Percentiles rank a stretch among this genome's conserved stretches.
Evolutionary conservation across 2,797 vertebrate species (phyloP).

Genomic region (Clarias laeviceps): DNA sequence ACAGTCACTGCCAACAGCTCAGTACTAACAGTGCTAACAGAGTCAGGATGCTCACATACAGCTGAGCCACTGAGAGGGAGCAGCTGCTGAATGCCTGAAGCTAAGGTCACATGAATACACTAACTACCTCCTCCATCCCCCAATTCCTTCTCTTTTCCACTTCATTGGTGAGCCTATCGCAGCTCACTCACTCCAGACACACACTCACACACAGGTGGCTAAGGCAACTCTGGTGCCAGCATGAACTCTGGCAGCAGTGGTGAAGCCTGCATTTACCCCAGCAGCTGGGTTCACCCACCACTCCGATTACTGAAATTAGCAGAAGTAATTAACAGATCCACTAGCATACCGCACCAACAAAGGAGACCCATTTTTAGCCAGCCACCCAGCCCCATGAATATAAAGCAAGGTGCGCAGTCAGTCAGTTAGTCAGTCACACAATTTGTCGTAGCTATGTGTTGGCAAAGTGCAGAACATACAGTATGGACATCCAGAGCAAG

Average conservation of each 20-base stretch:
- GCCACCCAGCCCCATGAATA: conserved; percentile 64
- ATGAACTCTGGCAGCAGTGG: conserved; percentile 42
- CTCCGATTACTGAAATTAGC: conserved; percentile 54
- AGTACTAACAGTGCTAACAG: conserved; percentile 33
- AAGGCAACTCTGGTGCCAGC: conserved; percentile 25
- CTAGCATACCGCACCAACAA: conserved; percentile 50
- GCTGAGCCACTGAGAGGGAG: conserved; percentile 63
- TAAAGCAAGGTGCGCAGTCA: conserved; percentile 66
- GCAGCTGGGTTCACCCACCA: conserved; percentile 56
- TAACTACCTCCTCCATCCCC: conserved; percentile 10
- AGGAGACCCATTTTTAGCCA: conserved; percentile 46
- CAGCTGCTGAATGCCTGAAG: conserved; percentile 65
- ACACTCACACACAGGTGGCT: conserved; percentile 31
- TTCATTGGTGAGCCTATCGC: conserved; percentile 37
- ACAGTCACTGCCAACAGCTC: conserved; percentile 55
- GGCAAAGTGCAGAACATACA: neutral
- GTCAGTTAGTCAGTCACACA: neutral
- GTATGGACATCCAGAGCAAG: neutral
- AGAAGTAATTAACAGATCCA: conserved; percentile 60
- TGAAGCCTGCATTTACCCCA: conserved; percentile 59
- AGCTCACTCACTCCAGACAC: conserved; percentile 18
- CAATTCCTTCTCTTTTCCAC: conserved; percentile 39
- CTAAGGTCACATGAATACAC: conserved; percentile 46
- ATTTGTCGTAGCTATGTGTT: neutral
- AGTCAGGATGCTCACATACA: conserved; percentile 61